These are phyloP conservation scores for Mastigias papua DNA, from an alignment of 30 jellyfish, hydroid and myxozoan species.

Conservation along the genomic window DNA sequence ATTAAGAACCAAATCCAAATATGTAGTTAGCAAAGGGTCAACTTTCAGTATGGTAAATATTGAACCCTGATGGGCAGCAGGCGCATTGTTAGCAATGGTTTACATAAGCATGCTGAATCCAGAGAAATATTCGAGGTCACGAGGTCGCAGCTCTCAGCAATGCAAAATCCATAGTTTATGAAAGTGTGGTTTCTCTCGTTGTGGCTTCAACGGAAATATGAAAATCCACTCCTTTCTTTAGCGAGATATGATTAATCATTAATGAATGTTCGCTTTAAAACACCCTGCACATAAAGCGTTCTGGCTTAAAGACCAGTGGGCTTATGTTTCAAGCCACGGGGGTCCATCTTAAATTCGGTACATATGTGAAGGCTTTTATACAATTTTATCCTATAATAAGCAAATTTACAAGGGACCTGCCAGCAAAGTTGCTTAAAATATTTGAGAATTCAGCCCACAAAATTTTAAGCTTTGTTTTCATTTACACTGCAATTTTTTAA, in stretches of 20 bases:
- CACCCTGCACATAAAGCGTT: neutral
- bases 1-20: neutral
- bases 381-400: neutral
- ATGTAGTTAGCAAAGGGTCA: neutral
- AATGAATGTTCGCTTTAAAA: neutral
- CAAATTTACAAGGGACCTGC: neutral
- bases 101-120: conserved; percentile 2
- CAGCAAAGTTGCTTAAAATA: neutral
- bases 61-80: neutral
- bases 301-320: neutral
- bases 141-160: conserved; percentile 3
- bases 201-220: conserved; percentile 30
- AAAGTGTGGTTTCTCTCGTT: conserved; percentile 41
- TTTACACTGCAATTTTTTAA: neutral
- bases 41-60: neutral
- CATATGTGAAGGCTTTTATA: too few relatives aligned
- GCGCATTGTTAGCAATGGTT: neutral
- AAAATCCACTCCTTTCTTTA: conserved; percentile 14
- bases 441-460: neutral
- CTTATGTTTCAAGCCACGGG: neutral
- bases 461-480: too few relatives aligned
- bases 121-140: conserved; percentile 23
- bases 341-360: neutral
- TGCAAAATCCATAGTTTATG: conserved; percentile 30
- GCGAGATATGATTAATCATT: conserved; percentile 41